Percentiles rank a stretch among this genome's conserved stretches.
These are phyloP conservation scores for Plecturocebus donacophilus DNA, from an alignment of 2,113 vertebrate genomes.

Conservation along the genomic window DNA sequence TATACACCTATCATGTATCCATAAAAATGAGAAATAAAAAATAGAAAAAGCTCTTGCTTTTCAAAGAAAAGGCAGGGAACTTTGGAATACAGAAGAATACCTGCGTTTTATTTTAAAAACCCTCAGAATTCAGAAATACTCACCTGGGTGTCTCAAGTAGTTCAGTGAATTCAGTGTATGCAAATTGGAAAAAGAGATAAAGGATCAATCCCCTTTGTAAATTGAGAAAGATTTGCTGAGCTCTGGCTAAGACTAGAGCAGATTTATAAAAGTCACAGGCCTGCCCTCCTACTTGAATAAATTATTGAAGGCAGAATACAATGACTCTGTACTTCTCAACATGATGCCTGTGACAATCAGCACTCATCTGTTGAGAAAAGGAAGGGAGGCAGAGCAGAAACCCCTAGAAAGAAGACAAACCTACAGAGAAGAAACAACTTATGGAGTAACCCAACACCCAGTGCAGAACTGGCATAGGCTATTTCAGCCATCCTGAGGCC, in stretches of 20 bases:
- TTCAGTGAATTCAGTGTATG: background rate
- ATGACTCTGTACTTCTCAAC: background rate
- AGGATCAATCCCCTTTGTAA: background rate
- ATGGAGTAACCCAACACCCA: background rate
- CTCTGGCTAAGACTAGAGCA: background rate
- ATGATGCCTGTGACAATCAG: background rate
- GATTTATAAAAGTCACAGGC: background rate
- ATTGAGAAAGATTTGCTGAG: background rate
- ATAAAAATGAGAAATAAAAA: too few species aligned
- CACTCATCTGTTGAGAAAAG: background rate
- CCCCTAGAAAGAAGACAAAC: background rate
- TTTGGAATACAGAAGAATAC: too few species aligned
- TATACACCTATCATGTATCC: too few species aligned
- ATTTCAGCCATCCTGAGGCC: background rate
- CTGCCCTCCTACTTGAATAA: background rate
- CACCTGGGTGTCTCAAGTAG: background rate
- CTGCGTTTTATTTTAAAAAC: too few species aligned
- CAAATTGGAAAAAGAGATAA: background rate
- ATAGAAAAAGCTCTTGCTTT: too few species aligned
- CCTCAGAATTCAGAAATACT: background rate
- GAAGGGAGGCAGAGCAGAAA: background rate
- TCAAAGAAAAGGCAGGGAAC: too few species aligned
- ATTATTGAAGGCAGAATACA: background rate
- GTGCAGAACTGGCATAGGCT: background rate
- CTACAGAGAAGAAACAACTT: background rate